phyloP scores from a whole-genome alignment of 2,888 invertebrate genomes.

The Sipha maydis region DNA sequence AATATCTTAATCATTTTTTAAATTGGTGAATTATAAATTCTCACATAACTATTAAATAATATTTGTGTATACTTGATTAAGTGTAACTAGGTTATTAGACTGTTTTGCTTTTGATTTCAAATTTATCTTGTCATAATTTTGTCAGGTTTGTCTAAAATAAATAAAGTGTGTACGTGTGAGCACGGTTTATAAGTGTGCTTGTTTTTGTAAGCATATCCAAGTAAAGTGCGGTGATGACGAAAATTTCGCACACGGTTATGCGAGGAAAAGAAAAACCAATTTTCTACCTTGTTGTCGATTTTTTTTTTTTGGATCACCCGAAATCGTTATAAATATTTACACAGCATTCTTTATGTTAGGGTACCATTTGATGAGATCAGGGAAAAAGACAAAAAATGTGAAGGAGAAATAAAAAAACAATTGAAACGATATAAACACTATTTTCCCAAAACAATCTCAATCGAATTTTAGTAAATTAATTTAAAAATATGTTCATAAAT shows the following conservation, averaged over 20 bases:
- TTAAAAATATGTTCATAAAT: conserved; percentile 21
- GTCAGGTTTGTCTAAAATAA: too few species aligned
- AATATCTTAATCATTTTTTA: too few species aligned
- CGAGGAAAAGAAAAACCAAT: conserved; percentile 21
- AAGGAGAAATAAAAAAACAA: background rate
- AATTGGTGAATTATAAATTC: too few species aligned
- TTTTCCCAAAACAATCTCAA: conserved; percentile 33
- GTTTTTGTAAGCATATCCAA: too few species aligned
- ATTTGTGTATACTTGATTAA: too few species aligned
- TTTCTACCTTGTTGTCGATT: conserved; percentile 1
- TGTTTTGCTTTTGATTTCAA: too few species aligned
- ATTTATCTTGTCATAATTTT: too few species aligned
- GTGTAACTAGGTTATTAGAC: too few species aligned
- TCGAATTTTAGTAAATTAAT: conserved; percentile 45
- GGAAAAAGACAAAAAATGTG: background rate
- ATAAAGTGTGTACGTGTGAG: too few species aligned
- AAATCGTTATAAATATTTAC: conserved; percentile 57
- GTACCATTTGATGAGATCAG: conserved; percentile 37
- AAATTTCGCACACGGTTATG: background rate
- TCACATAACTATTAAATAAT: too few species aligned
- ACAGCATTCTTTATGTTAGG: conserved; percentile 19
- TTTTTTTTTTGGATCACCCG: background rate
- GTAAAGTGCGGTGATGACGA: too few species aligned
- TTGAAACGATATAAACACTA: conserved; percentile 39
- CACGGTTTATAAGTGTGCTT: too few species aligned